A percentile compares a stretch with the other conserved stretches of the same genome.
Conservation (phyloP, 2,797 vertebrate genomes). For the Rhinoraja longicauda region DNA sequence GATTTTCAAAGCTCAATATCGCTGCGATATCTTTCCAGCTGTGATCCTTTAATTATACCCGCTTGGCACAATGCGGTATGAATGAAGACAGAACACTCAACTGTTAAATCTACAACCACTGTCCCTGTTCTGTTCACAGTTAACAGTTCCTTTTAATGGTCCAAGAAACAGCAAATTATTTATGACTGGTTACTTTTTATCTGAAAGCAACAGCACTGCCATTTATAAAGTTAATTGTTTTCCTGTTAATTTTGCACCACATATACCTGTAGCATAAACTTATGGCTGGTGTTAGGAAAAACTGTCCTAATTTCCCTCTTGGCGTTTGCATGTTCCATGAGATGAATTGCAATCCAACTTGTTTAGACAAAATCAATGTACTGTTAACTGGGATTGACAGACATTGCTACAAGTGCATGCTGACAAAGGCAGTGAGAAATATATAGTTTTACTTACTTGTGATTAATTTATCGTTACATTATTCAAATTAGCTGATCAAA, state of each 20-base stretch:
- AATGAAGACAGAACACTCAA: background rate
- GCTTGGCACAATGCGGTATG: background rate
- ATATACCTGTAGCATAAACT: background rate
- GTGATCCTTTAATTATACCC: background rate
- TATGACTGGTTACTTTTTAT: background rate
- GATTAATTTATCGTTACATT: too few species aligned
- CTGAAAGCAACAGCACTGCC: too few species aligned
- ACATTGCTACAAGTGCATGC: background rate
- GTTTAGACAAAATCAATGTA: background rate
- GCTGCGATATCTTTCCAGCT: background rate
- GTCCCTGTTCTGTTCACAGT: background rate
- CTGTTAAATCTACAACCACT: background rate
- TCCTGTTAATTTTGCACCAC: background rate
- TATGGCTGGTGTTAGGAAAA: background rate
- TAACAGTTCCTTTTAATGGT: background rate
- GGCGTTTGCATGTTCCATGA: background rate
- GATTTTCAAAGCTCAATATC: background rate
- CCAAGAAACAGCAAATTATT: background rate
- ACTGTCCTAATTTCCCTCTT: background rate
- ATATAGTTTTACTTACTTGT: too few species aligned
- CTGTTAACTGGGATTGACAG: background rate
- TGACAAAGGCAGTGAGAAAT: background rate
- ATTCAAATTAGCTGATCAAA: too few species aligned
- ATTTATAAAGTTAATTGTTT: background rate
- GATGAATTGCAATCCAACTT: background rate